These are phyloP conservation scores for Piscicola geometra DNA, from an alignment of 2,888 invertebrate genomes.

Conservation along the genomic window DNA sequence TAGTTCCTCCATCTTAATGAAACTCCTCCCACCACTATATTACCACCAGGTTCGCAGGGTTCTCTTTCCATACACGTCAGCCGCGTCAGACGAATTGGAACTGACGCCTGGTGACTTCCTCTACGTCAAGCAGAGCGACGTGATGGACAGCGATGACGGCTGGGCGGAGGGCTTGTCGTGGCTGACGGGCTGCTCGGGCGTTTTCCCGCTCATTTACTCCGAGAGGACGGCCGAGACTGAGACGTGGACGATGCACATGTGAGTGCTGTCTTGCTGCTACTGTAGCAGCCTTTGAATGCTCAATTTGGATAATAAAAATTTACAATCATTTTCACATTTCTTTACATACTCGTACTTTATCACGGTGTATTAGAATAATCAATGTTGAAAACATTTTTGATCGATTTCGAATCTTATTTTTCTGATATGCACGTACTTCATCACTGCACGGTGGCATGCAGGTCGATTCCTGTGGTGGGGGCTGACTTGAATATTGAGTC, in stretches of 20 bases:
- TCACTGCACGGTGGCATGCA: too few species aligned
- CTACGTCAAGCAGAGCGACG: constrained; percentile 69
- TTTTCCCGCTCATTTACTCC: constrained; percentile 75
- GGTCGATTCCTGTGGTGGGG: constrained; percentile 39
- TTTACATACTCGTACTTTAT: not conserved
- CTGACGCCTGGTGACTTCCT: constrained; percentile 79
- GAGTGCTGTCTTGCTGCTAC: constrained; percentile 27
- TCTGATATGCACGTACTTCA: too few species aligned
- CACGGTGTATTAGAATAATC: not conserved
- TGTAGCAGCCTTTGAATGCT: not conserved
- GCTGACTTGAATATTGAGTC: constrained; percentile 34
- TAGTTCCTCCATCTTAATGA: too few species aligned
- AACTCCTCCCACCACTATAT: not conserved
- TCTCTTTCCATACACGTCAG: constrained; percentile 48
- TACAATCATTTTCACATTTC: not conserved
- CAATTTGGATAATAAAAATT: not conserved
- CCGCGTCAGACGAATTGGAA: constrained; percentile 72
- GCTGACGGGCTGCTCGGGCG: constrained; percentile 74
- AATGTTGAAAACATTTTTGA: too few species aligned
- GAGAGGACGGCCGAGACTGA: constrained; percentile 80
- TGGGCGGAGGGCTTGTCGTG: constrained; percentile 82
- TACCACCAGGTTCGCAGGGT: constrained; percentile 58
- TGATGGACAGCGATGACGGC: constrained; percentile 72
- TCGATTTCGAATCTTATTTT: too few species aligned
- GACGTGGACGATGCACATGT: constrained; percentile 79